A percentile compares a stretch with the other conserved stretches of the same genome.
Evolutionary conservation across 2,888 invertebrate genomes (phyloP).

Genomic region (Morinoia aosen): DNA sequence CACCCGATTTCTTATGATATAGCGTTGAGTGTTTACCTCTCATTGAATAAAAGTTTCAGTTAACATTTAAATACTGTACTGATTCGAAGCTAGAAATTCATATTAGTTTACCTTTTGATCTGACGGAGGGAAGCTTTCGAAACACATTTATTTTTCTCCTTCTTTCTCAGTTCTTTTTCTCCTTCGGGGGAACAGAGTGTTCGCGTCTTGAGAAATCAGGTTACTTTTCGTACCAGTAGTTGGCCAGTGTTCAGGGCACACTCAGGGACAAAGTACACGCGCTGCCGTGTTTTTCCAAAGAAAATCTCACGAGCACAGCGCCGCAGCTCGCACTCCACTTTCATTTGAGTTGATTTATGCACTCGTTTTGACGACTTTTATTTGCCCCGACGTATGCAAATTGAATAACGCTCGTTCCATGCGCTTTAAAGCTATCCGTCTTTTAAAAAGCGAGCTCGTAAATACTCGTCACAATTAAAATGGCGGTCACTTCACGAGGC

Average conservation of each 20-base stretch:
- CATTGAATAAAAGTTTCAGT: no score
- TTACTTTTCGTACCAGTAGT: background rate
- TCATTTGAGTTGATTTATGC: background rate
- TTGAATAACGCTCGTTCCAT: background rate
- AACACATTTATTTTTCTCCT: background rate
- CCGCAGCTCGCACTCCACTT: background rate
- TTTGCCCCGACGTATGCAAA: background rate
- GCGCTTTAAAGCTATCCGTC: background rate
- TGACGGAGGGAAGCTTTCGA: background rate
- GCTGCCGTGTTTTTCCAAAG: background rate
- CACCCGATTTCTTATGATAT: no score
- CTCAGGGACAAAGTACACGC: background rate
- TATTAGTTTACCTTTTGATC: background rate
- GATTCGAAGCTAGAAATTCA: background rate
- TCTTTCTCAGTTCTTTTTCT: background rate
- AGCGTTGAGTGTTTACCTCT: no score
- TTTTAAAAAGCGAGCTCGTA: conserved; percentile 32
- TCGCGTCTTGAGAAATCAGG: background rate
- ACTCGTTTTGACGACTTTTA: background rate
- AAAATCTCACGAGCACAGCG: background rate
- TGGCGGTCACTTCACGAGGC: conserved; percentile 42
- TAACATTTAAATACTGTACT: no score
- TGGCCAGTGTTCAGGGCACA: background rate
- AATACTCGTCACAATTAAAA: conserved; percentile 25
- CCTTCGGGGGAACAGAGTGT: background rate